Conservation (phyloP, 1,140 invertebrate genomes). For the Zeugodacus cucurbitae region DNA sequence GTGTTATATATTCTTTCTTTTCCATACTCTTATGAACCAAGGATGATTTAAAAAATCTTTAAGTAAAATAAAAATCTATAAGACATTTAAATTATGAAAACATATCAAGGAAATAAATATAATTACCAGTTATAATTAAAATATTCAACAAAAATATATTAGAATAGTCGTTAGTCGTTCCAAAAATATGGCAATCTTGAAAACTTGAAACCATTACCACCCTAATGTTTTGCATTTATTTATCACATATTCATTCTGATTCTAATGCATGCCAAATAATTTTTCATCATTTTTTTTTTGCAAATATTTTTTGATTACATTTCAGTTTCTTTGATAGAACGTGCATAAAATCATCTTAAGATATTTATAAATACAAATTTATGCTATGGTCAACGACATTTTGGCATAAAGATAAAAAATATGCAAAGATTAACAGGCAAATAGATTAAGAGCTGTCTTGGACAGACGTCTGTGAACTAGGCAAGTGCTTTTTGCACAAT, state of each 20-base stretch:
- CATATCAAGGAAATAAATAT: no score
- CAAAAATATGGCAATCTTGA: no score
- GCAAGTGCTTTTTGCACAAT: background rate
- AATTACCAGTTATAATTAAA: no score
- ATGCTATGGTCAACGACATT: background rate
- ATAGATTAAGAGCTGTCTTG: slow-evolving; percentile 4
- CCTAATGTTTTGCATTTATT: background rate
- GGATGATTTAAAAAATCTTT: no score
- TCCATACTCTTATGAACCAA: no score
- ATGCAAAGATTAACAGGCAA: slow-evolving; percentile 16
- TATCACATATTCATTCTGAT: no score
- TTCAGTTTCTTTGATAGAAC: background rate
- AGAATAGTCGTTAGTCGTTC: no score
- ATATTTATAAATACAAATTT: background rate
- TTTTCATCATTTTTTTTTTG: background rate
- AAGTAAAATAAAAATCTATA: no score
- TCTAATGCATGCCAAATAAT: background rate
- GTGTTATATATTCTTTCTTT: no score
- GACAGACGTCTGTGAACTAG: background rate
- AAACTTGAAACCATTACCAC: no score
- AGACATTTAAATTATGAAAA: no score
- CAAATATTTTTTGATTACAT: background rate
- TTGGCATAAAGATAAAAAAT: background rate
- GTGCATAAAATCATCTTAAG: background rate
- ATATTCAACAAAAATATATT: no score